Conservation (phyloP, 2,113 vertebrate genomes). For the Atlantisia rogersi region DNA sequence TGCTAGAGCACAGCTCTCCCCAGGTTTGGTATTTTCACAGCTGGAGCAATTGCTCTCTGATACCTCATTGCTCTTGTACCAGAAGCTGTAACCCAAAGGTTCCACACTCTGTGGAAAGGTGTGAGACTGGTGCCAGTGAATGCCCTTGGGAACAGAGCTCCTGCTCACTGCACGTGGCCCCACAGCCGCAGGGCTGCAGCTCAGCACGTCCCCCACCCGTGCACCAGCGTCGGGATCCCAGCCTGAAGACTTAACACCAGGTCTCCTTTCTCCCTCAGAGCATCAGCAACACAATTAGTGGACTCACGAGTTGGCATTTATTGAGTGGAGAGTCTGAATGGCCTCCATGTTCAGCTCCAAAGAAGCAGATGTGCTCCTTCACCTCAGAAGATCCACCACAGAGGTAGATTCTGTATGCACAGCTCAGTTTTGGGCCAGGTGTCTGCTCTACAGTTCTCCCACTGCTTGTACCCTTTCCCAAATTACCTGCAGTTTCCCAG, state of each 20-base stretch:
- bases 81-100: slow-evolving; percentile 26
- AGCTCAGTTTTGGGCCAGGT: not conserved
- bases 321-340: not conserved
- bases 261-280: not conserved
- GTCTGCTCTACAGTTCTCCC: not conserved
- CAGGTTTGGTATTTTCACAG: not conserved
- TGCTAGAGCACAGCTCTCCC: slow-evolving; percentile 17
- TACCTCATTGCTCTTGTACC: slow-evolving; percentile 12
- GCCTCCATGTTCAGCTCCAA: not conserved
- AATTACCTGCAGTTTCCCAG: not conserved
- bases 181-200: not conserved
- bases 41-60: not conserved
- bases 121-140: not conserved
- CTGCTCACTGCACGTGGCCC: not conserved
- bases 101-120: not conserved
- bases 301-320: not conserved
- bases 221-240: not conserved
- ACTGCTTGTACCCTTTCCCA: not conserved
- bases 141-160: not conserved
- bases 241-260: not conserved
- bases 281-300: not conserved
- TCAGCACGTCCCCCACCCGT: not conserved
- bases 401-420: not conserved
- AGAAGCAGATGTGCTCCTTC: not conserved
- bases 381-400: not conserved